Percentiles rank a stretch among this genome's conserved stretches.
These are phyloP conservation scores for Borostomias antarcticus DNA, from an alignment of 2,797 vertebrate genomes.

Conservation along the genomic window DNA sequence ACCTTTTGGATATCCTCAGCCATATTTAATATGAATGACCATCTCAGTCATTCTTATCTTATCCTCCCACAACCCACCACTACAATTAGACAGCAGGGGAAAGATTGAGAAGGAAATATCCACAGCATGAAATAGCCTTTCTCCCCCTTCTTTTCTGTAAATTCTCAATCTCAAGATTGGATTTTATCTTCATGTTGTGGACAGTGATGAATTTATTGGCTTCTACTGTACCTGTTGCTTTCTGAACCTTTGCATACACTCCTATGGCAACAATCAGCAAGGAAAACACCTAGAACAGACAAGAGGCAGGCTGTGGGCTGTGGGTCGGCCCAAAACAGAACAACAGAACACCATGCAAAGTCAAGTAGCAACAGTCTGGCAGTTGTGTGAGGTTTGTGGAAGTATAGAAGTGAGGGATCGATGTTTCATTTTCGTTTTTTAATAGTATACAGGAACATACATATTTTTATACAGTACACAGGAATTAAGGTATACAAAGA, in stretches of 20 bases:
- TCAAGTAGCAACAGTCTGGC: background rate
- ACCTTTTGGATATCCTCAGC: too few species aligned
- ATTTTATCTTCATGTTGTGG: background rate
- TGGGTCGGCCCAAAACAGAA: too few species aligned
- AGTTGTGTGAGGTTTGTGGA: too few species aligned
- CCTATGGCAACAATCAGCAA: conserved; percentile 79
- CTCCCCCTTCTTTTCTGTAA: too few species aligned
- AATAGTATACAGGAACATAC: too few species aligned
- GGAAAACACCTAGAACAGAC: conserved; percentile 72
- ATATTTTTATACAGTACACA: too few species aligned
- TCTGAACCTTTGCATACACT: conserved; percentile 78
- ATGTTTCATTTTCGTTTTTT: background rate
- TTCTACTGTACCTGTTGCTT: conserved; percentile 78
- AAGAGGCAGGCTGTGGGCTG: too few species aligned
- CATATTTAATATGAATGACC: too few species aligned
- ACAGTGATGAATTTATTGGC: background rate
- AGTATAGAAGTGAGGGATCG: too few species aligned
- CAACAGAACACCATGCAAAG: background rate
- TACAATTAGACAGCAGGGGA: background rate
- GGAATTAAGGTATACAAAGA: too few species aligned
- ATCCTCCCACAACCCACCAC: background rate
- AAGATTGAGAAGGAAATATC: background rate
- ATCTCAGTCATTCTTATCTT: too few species aligned
- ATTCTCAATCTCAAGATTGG: background rate
- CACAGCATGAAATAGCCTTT: background rate